Evolutionary conservation across 2,797 vertebrate genomes (phyloP).

Genomic region (Microctenopoma stevenorrisi): DNA sequence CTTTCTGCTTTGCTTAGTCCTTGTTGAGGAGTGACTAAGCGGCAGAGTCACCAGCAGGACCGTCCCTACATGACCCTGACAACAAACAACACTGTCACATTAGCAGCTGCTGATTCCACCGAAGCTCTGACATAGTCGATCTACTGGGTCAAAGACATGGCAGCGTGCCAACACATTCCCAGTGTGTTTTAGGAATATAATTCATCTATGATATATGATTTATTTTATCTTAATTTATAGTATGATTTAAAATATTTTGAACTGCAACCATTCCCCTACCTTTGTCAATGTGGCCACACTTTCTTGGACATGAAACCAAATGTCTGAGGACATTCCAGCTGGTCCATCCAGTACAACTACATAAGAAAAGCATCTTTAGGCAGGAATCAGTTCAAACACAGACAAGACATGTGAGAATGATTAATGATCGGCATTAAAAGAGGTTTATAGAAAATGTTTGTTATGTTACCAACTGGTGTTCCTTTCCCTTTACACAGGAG

Average conservation of each 20-base stretch:
- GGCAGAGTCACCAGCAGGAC: conserved; percentile 53
- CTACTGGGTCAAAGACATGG: conserved; percentile 11
- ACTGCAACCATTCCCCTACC: conserved; percentile 58
- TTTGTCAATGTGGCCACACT: conserved; percentile 80
- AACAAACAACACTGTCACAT: conserved; percentile 44
- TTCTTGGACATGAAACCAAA: conserved; percentile 85
- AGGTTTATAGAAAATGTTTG: background rate
- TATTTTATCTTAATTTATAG: background rate
- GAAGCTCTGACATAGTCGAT: conserved; percentile 5
- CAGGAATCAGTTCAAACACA: background rate
- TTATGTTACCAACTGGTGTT: conserved; percentile 81
- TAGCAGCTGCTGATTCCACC: conserved; percentile 9
- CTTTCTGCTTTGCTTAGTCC: conserved; percentile 55
- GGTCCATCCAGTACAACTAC: conserved; percentile 86
- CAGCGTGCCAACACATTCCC: background rate
- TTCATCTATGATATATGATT: background rate
- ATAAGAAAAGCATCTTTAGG: conserved; percentile 27
- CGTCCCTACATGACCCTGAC: conserved; percentile 48
- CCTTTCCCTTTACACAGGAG: conserved; percentile 86
- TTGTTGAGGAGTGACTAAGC: conserved; percentile 59
- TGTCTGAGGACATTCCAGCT: conserved; percentile 85
- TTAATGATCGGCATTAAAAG: background rate
- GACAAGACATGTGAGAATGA: background rate
- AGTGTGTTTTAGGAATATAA: background rate
- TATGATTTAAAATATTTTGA: background rate